A percentile compares a stretch with the other conserved stretches of the same genome.
These are phyloP conservation scores for Dendrocincla tyrannina DNA, from an alignment of 2,797 vertebrate genomes.

Conservation along the genomic window DNA sequence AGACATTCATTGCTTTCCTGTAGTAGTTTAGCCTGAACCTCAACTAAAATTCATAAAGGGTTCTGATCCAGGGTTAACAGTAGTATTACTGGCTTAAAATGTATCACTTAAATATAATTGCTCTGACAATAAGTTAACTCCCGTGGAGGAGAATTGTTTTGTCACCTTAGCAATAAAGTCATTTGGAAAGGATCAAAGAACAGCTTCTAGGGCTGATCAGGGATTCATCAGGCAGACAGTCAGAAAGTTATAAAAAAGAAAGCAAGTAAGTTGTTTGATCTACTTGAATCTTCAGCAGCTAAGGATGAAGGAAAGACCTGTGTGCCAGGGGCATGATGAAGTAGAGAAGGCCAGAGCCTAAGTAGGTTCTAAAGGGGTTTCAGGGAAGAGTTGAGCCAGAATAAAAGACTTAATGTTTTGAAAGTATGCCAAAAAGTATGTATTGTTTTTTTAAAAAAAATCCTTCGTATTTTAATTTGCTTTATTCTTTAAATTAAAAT, in stretches of 20 bases:
- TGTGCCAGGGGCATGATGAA: neutral
- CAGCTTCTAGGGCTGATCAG: conserved; percentile 24
- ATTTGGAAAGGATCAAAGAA: conserved; percentile 42
- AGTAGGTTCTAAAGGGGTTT: neutral
- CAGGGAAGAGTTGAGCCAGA: neutral
- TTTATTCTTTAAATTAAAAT: neutral
- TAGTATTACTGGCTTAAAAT: conserved; percentile 16
- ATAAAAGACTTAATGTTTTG: neutral
- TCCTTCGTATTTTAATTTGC: neutral
- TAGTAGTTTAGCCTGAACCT: neutral
- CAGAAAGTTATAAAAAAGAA: conserved; percentile 13
- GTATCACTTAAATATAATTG: neutral
- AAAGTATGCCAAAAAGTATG: neutral
- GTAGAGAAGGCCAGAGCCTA: neutral
- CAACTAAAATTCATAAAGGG: neutral
- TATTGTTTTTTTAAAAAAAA: neutral
- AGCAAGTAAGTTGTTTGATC: conserved; percentile 24
- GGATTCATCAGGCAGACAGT: conserved; percentile 16
- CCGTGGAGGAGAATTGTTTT: neutral
- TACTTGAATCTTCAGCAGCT: neutral
- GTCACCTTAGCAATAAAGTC: conserved; percentile 44
- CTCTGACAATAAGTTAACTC: conserved; percentile 6
- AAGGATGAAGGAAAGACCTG: neutral
- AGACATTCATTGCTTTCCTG: neutral
- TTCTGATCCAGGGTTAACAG: neutral